Base-by-base conservation (phyloP, 2,113 vertebrate genomes). In the Clupea harengus region DNA sequence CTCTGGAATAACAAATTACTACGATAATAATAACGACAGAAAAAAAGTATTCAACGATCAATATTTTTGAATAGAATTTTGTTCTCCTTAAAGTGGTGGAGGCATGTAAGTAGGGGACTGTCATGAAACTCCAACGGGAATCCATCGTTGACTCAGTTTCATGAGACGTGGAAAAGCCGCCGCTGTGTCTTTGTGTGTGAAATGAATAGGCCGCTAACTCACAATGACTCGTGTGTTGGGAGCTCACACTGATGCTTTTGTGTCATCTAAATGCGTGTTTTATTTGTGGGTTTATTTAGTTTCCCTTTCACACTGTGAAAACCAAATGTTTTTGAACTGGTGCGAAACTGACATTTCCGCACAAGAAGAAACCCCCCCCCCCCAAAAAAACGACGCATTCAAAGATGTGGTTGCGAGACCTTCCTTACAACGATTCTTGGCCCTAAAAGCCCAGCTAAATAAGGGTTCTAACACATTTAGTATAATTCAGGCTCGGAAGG, bases 191-290 rank as follows among this genome's bases (percentile, higher is more conserved):
- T 67, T 67, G 64, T 67, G 64, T 28, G 64, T 28, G n/a, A 78
- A 39, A 78, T 78, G 72, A 39, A 60, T 60, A 20, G 52, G 18
- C 54, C 54, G 4, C 20, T 20, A 22, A 10, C 25, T 78, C 72
- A 78, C 25, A 32, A 32, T 78, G 72, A 78, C 72, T 78, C 25
- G 15, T 78, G 72, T 72, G 64, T 72, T 72, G 15, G 64, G 25
- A 13, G 72, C 72, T 11, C 72, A 32, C 72, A 78, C 72, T 78
- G 72, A 78, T 78, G 28, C 25, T 78, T 78, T 78, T 78, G 72
- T 78, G 25, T 32, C 11, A 39, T 39, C 72, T 32, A 9, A 78
- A 78, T 32, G 72, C 15, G 25, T 4, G 72, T 78, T 78, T 78
- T 39, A 78, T 78, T 78, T 78, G 72, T 78, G 72, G 72, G 0